Percentiles rank a stretch among this genome's conserved stretches.
These are phyloP conservation scores for Anastatus disparis DNA, from an alignment of 1,140 invertebrate species.

Conservation along the genomic window DNA sequence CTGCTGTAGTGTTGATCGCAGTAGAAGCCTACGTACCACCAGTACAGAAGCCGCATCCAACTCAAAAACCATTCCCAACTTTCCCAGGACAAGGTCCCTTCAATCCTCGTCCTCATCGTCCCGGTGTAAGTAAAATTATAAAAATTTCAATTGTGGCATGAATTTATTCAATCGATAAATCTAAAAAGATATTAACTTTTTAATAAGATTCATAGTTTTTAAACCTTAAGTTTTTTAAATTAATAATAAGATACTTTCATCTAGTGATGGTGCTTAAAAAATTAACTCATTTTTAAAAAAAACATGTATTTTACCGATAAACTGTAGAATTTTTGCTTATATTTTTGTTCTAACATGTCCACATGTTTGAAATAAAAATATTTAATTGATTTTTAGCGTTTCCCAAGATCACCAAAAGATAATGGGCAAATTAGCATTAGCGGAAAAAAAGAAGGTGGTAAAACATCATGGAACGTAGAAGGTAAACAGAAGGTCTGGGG, in stretches of 20 bases:
- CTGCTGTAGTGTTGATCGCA: not conserved
- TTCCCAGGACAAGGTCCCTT: conserved; percentile 36
- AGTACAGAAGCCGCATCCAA: not conserved
- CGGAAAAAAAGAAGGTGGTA: not conserved
- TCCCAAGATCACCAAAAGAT: not conserved
- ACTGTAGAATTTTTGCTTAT: too few species aligned
- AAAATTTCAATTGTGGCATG: too few species aligned
- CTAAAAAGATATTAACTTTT: too few species aligned
- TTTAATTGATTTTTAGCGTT: not conserved
- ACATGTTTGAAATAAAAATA: too few species aligned
- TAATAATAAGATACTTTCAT: too few species aligned
- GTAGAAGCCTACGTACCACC: conserved; percentile 14
- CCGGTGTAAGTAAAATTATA: not conserved
- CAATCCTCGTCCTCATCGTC: conserved; percentile 17
- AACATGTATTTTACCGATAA: too few species aligned
- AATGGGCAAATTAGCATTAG: not conserved
- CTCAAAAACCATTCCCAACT: conserved; percentile 24
- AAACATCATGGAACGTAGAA: not conserved
- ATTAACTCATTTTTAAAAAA: too few species aligned
- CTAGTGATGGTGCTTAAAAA: too few species aligned
- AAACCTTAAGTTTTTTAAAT: too few species aligned
- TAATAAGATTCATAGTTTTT: too few species aligned
- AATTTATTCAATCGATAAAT: too few species aligned
- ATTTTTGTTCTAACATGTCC: too few species aligned
- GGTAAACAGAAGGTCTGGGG: not conserved